A percentile compares a stretch with the other conserved stretches of the same genome.
Conservation (phyloP, 2,888 invertebrate species). For the Endomychus coccineus region DNA sequence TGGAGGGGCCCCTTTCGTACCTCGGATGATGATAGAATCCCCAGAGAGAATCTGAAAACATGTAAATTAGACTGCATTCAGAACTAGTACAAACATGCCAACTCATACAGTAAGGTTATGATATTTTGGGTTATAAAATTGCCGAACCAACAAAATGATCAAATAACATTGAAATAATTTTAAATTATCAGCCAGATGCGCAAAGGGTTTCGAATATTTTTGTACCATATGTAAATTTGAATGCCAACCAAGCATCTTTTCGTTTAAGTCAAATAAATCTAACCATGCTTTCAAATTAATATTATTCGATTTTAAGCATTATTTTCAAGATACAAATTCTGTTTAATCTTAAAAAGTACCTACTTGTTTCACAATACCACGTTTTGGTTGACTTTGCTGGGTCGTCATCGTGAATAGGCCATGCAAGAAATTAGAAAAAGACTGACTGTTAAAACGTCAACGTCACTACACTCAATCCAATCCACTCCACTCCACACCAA, state of each 20-base stretch:
- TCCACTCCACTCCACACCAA: no score
- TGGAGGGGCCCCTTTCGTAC: constrained; percentile 79
- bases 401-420: constrained; percentile 49
- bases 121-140: constrained; percentile 21
- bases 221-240: no score
- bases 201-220: no score
- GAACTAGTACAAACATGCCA: constrained; percentile 28
- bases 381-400: constrained; percentile 45
- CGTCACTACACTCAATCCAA: neutral
- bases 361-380: constrained; percentile 58
- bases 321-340: no score
- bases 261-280: no score
- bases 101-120: constrained; percentile 28
- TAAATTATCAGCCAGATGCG: no score
- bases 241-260: constrained; percentile 41
- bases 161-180: no score
- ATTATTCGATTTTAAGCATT: no score
- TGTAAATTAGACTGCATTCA: constrained; percentile 13
- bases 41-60: constrained; percentile 81
- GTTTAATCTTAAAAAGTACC: constrained; percentile 28
- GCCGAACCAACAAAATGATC: no score
- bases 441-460: constrained; percentile 14
- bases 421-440: no score
- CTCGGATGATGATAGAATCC: constrained; percentile 89
- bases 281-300: no score